Base-by-base conservation (phyloP, 2,888 invertebrate genomes). In the Anorthoa munda region DNA sequence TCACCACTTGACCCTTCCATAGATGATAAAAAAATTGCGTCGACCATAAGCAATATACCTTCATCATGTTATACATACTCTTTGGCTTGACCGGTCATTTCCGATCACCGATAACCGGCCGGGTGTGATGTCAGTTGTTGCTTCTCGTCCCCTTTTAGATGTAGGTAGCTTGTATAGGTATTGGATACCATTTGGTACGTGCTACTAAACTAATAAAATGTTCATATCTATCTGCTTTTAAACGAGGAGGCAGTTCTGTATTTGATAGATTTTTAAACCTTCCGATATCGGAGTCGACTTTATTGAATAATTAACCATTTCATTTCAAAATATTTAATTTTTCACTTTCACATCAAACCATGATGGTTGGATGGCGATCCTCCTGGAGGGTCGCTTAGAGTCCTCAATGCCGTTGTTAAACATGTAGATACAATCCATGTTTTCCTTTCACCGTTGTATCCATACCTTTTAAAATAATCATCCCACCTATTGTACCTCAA, bases 41-140 rank as follows among this genome's bases (percentile, higher is more conserved):
- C 31, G 17, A 75, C 72, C 77, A 83, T 81, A 77, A 77, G 78
- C 81, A 81, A 75, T 72, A 65, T 80, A 79, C 39, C 39, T 39
- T 9, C 70, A 71, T 75, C 59, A 55, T 80, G 79, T 71, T 60
- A 80, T 75, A 78, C 79, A 64, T 78, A 71, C 66, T 70, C 64
- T 64, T 56, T 60, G 67, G 76, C 71, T 71, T 75, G 70, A 75
- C 75, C 81, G 81, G 81, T 80, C 75, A 75, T 82, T 81, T 81
- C 78, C 82, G 81, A 78, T 81, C 81, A 82, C 65, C 66, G 82
- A 69, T 81, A 77, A 78, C 82, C 67, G 58, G 51, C 70, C 73
- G 82, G 82, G 31, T 63, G 74, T 81, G 74, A 78, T 72, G 71
- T 66, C 50, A 50, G 39, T 58, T 56, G 48, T 64, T 67, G 59